phyloP scores from a whole-genome alignment of 2,888 invertebrate genomes.

The Nomada lathburiana region DNA sequence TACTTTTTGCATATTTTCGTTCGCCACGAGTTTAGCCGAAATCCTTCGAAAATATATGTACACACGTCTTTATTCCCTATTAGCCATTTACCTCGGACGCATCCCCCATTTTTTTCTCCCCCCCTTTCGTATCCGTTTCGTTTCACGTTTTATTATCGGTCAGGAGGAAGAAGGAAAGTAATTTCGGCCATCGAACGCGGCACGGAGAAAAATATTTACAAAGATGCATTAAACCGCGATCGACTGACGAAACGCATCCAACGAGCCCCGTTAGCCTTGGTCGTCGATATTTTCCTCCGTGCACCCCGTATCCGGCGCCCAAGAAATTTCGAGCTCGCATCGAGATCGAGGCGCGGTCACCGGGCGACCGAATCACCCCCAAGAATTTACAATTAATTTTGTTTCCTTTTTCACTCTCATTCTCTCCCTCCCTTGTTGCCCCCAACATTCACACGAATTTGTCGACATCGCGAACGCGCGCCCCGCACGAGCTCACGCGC shows the following conservation, averaged over 20 bases:
- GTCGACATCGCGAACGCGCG: conserved; percentile 42
- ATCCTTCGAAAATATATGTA: conserved; percentile 55
- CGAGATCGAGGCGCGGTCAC: conserved; percentile 80
- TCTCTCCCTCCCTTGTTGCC: background rate
- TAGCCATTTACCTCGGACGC: conserved; percentile 37
- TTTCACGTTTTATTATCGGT: conserved; percentile 26
- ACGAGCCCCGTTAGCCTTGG: conserved; percentile 32
- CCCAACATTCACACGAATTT: conserved; percentile 17
- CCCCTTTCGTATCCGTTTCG: background rate
- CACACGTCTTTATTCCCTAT: conserved; percentile 22
- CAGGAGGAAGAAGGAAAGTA: conserved; percentile 56
- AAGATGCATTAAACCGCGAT: background rate
- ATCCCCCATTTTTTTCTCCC: background rate
- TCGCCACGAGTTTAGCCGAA: conserved; percentile 48
- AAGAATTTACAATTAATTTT: conserved; percentile 78
- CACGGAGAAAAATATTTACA: conserved; percentile 56
- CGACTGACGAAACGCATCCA: conserved; percentile 57
- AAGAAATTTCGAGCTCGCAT: conserved; percentile 77
- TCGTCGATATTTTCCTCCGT: conserved; percentile 54
- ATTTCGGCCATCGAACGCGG: conserved; percentile 45
- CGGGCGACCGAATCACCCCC: conserved; percentile 79
- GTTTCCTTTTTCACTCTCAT: conserved; percentile 35
- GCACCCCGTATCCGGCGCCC: conserved; percentile 67
- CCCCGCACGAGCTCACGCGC: conserved; percentile 39
- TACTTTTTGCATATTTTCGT: background rate